Base-by-base conservation (phyloP, 2,888 invertebrate species). In the Polyommatus icarus region DNA sequence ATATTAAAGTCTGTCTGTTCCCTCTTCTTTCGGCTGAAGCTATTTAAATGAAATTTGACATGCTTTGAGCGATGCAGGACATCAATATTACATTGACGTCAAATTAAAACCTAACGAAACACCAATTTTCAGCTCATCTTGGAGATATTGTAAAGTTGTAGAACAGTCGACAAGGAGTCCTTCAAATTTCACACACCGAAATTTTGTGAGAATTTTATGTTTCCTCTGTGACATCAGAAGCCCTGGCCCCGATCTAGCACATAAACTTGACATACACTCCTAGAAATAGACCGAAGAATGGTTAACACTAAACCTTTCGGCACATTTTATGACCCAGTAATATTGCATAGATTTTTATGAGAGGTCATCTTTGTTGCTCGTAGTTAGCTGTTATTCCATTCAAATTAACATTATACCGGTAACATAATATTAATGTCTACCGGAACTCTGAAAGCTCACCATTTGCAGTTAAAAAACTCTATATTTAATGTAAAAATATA, bases 161-260 rank as follows among this genome's bases (percentile, higher is more conserved):
- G 29, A 67, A 67, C 67, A 32, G 7, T 29, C 29, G 29, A 5
- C 29, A 67, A 67, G 12, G 12, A 67, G 67, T 29, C 67, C 29
- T 67, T 67, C 29, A 32, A 67, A 67, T 67, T 67, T 4, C 67
- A 15, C 67, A 24, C 67, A 20, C 67, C 29, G 20, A 15, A 73
- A 73, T 73, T 46, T 73, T 46, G 73, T 73, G 73, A 75, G 77
- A 78, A 78, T 72, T 83, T 83, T 80, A 82, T 82, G 82, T 82
- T 82, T 83, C 83, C 83, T 83, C 80, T 82, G 82, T 82, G 83
- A 82, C 83, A 81, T 81, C 82, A 82, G 40, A 36, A 61, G 29
- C 67, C 29, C 32, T 67, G 67, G 67, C 29, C 67, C 29, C 29
- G 15, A 67, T 32, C 12, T 15, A 29, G 67, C 67, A 12, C 29